Base-by-base conservation (phyloP, 35 echinoderm and acorn worm genomes). In the Holothuria glaberrima region DNA sequence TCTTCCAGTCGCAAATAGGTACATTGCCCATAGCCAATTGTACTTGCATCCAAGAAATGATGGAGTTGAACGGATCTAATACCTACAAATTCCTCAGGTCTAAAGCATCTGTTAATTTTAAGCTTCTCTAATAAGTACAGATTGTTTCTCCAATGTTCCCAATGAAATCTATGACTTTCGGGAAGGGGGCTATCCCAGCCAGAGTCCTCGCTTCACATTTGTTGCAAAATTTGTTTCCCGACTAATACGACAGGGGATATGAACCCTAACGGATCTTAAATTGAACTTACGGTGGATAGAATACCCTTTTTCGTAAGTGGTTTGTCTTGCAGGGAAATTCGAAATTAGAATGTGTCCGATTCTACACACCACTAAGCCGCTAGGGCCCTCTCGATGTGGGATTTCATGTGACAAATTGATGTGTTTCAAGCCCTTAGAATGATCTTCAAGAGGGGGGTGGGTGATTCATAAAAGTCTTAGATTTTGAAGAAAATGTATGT, bases 11-110 rank as follows among this genome's bases (percentile, higher is more conserved):
- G 31, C 0, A 94, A 31, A 48, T 94, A 94, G 9, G 69, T 73
- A 33, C 77, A 85, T 76, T 90, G 88, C 0, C 87, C 78, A 86
- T 94, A 94, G 16, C 92, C 92, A 24, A 1, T 65, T 25, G 31
- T 80, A 70, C 92, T 90, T 38, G 86, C 88, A 57, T 94, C 92
- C 1, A 78, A 90, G 59, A 94, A 94, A 54, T 94, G 77, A 29
- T 90, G 82, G 2, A 93, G 60, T 27, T 92, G 57, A 7, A 71
- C 30, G 5, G 74, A 59, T 27, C 34, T 26, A 30, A 94, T 44
- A 12, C 73, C 14, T 25, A 20, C 89, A 64, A 54, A 32, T 16
- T 34, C 10, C 16, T 12, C 24, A 10, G 89, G 4, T 44, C 68
- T 87, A 35, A 50, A 75, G 90, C 93, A 88, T 48, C 75, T 19